phyloP scores from a whole-genome alignment of 2,113 vertebrate genomes.

The Callaeas wilsoni region DNA sequence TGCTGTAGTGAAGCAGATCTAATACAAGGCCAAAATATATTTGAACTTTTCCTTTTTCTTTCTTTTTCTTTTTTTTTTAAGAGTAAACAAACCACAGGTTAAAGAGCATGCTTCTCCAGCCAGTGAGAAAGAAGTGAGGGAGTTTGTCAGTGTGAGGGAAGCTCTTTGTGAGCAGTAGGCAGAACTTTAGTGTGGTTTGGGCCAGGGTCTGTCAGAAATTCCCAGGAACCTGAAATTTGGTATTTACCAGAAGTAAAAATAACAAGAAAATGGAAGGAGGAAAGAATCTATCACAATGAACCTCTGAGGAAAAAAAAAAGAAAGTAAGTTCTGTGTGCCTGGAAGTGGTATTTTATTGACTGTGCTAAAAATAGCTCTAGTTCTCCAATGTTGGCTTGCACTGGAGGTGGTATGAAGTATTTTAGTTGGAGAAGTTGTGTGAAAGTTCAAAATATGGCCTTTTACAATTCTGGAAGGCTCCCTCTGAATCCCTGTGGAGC shows the following conservation, averaged over 20 bases:
- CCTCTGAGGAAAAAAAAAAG: not conserved
- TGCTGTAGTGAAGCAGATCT: not conserved
- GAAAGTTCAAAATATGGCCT: rapidly evolving
- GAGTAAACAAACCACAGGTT: not conserved
- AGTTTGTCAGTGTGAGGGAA: not conserved
- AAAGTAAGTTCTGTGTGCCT: not conserved
- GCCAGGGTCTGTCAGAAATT: not conserved
- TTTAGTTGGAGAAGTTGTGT: not conserved
- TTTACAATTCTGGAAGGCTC: not conserved
- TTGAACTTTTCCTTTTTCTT: not conserved
- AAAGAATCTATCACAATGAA: not conserved
- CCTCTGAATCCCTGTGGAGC: not conserved
- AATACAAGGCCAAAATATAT: not conserved
- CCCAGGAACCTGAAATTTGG: not conserved
- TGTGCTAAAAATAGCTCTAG: not conserved
- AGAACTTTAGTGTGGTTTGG: not conserved
- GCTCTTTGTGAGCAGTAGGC: not conserved
- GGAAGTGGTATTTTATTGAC: not conserved
- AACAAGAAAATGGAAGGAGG: not conserved
- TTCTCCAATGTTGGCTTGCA: not conserved
- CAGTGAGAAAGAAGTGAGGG: not conserved
- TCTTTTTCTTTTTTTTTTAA: no score
- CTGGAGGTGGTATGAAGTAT: not conserved
- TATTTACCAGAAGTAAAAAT: not conserved
- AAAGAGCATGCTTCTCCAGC: not conserved